A percentile compares a stretch with the other conserved stretches of the same genome.
Conservation (phyloP, 2,113 vertebrate genomes). For the Lepus timidus region DNA sequence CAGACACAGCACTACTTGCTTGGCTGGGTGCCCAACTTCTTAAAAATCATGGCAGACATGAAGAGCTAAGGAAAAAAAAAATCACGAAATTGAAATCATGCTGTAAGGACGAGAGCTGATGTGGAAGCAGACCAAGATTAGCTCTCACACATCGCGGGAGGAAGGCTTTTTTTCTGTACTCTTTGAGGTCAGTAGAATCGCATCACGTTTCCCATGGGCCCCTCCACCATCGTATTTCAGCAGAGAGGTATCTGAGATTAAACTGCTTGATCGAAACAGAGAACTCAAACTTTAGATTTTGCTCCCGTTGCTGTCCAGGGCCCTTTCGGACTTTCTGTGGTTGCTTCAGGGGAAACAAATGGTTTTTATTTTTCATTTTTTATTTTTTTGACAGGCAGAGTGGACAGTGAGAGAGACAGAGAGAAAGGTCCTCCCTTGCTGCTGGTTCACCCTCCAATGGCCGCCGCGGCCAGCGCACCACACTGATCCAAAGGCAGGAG, state of each 20-base stretch:
- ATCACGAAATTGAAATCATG: neutral
- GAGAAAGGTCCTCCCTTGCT: too few relatives aligned
- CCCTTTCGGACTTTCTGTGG: neutral
- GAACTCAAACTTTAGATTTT: neutral
- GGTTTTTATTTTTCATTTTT: too few relatives aligned
- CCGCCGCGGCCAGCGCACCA: too few relatives aligned
- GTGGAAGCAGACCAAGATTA: neutral
- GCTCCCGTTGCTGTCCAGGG: neutral
- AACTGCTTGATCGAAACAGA: neutral
- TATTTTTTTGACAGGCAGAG: too few relatives aligned
- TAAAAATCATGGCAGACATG: neutral
- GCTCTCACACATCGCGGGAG: neutral
- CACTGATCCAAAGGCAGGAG: too few relatives aligned
- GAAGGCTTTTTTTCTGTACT: neutral
- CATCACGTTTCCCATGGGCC: neutral
- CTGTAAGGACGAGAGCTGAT: neutral
- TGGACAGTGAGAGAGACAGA: too few relatives aligned
- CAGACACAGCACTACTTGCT: neutral
- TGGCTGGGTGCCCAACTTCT: neutral
- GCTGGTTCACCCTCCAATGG: too few relatives aligned
- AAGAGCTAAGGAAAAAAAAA: neutral
- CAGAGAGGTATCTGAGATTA: neutral
- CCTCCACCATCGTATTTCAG: conserved; percentile 4
- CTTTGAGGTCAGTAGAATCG: neutral
- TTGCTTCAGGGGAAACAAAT: neutral